phyloP scores from a whole-genome alignment of 2,888 invertebrate genomes.

The Tryphoninae sp. region DNA sequence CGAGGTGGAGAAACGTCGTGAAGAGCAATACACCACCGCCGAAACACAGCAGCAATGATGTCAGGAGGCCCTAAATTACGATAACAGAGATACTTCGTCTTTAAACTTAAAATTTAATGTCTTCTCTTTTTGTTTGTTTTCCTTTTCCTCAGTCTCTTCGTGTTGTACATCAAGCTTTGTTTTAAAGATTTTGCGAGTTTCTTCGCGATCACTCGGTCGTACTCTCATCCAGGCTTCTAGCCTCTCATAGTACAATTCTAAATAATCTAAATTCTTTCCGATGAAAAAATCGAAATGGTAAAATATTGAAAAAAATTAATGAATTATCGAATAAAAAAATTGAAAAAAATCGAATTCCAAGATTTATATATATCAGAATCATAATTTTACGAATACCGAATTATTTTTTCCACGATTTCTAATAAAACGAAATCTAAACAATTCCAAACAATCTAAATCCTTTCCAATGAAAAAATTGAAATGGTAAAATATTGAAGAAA shows the following conservation, averaged over 20 bases:
- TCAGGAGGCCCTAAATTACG: slow-evolving; percentile 81
- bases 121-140: background rate
- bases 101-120: slow-evolving; percentile 7
- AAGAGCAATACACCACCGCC: slow-evolving; percentile 86
- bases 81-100: slow-evolving; percentile 15
- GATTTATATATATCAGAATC: too few species aligned
- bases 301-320: too few species aligned
- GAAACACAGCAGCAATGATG: slow-evolving; percentile 85
- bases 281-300: too few species aligned
- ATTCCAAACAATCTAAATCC: too few species aligned
- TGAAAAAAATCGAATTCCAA: too few species aligned
- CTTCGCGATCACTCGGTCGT: slow-evolving; percentile 28
- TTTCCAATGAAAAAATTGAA: too few species aligned
- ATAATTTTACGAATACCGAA: too few species aligned
- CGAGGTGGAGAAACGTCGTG: slow-evolving; percentile 86
- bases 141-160: slow-evolving; percentile 13
- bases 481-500: too few species aligned
- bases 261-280: too few species aligned
- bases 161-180: background rate
- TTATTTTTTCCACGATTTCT: too few species aligned
- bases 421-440: too few species aligned
- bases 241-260: background rate
- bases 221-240: background rate
- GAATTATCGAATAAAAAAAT: too few species aligned
- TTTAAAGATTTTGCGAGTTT: slow-evolving; percentile 17